Evolutionary conservation across 2,797 vertebrate genomes (phyloP), one percentile per base, ranked within the genome.

Genomic region (Lepus townsendii): DNA sequence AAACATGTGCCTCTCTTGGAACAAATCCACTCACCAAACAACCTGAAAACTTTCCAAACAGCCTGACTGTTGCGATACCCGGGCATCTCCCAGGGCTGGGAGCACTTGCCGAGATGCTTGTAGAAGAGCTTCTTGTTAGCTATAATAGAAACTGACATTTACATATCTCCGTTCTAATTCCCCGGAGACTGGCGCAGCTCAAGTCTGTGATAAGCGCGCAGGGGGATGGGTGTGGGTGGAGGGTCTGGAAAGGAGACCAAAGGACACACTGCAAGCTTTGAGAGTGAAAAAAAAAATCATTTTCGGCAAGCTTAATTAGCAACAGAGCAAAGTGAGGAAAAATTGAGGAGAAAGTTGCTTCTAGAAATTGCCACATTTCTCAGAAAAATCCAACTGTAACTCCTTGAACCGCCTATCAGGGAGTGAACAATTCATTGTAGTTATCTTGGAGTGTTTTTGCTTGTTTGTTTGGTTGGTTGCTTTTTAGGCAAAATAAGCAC

Each of bases 1-100:
- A 97, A 97, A 63, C 75, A 80, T 65, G 47, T 2, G 80, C 96
- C 97, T 96, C 71, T 32, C 69, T 97, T 97, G 97, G 97, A 95
- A 96, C 77, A 91, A 80, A 54, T 47, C 94, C 85, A 89, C 57
- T 62, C 91, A 96, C 93, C 93, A 97, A 97, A 96, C 96, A 96
- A 91, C 79, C 93, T 94, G 80, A 95, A 93, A 95, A 94, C 92
- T 95, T 96, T 91, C 90, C 90, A 93, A 96, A 94, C 83, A 72
- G 83, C 83, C 66, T 1, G 10, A 57, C 47, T 42, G 65, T 10
- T 60, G 66, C 26, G 78, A 94, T 93, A 83, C 2, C 52, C 82
- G 52, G 87, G 62, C 85, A n/a, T 84, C 87, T 88, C 90, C 69
- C 90, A 52, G 89, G 72, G 38, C 24, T 90, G 4, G 5, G 27